A percentile compares a stretch with the other conserved stretches of the same genome.
phyloP scores from a whole-genome alignment of 2,888 invertebrate genomes.

The Subacronicta megacephala region DNA sequence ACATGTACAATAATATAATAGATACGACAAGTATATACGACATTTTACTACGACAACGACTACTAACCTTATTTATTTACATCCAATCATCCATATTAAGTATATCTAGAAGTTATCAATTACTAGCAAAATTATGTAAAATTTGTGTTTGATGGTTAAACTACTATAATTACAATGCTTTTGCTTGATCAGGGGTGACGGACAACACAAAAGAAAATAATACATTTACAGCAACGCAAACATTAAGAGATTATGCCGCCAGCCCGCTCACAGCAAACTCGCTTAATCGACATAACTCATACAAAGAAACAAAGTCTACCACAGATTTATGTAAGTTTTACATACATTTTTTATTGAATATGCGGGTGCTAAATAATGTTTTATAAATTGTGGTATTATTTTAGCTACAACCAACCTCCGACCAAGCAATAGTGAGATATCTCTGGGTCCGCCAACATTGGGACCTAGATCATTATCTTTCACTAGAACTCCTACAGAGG shows the following conservation, averaged over 20 bases:
- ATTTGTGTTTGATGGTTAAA: neutral
- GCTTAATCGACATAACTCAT: slow-evolving; percentile 85
- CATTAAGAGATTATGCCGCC: slow-evolving; percentile 75
- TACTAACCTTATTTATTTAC: too few species aligned
- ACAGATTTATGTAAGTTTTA: slow-evolving; percentile 77
- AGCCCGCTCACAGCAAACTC: slow-evolving; percentile 70
- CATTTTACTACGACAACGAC: too few species aligned
- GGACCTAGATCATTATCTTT: slow-evolving; percentile 85
- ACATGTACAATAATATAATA: too few species aligned
- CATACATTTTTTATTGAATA: slow-evolving; percentile 4
- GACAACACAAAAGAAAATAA: slow-evolving; percentile 77
- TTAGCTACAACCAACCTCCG: slow-evolving; percentile 77
- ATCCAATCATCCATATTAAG: too few species aligned
- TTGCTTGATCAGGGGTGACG: slow-evolving; percentile 74
- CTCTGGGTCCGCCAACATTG: slow-evolving; percentile 79
- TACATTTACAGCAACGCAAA: slow-evolving; percentile 66
- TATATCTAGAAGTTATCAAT: too few species aligned
- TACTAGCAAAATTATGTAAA: too few species aligned
- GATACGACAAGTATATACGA: too few species aligned
- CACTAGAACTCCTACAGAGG: slow-evolving; percentile 76
- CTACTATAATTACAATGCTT: slow-evolving; percentile 27
- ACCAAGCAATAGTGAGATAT: slow-evolving; percentile 84
- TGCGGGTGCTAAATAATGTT: neutral
- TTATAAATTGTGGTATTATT: slow-evolving; percentile 9
- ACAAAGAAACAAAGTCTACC: slow-evolving; percentile 83